A percentile compares a stretch with the other conserved stretches of the same genome.
phyloP scores from a whole-genome alignment of 2,797 vertebrate species.

The Megaceryle alcyon region DNA sequence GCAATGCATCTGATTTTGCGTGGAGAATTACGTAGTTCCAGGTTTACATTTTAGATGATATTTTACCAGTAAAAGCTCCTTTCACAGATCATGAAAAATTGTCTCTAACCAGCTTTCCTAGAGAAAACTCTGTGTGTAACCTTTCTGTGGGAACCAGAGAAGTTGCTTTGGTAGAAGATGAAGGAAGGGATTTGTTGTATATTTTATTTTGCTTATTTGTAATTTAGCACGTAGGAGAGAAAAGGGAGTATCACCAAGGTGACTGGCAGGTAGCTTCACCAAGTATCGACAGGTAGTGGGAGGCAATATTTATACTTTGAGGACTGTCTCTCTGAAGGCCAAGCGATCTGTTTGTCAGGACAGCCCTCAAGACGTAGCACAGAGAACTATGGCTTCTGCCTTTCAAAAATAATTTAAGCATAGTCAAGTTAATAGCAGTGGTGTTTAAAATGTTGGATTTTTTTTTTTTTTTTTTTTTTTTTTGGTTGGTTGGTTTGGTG shows the following conservation, averaged over 20 bases:
- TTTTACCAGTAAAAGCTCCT: neutral
- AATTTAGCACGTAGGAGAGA: neutral
- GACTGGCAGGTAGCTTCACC: neutral
- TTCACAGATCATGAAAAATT: neutral
- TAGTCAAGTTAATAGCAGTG: neutral
- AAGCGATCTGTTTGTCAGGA: neutral
- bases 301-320: neutral
- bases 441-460: neutral
- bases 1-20: neutral
- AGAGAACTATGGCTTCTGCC: neutral
- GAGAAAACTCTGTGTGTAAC: neutral
- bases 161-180: neutral
- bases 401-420: neutral
- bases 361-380: neutral
- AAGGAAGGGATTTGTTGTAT: neutral
- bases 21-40: neutral
- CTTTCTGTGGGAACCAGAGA: neutral
- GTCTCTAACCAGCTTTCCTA: neutral
- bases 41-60: neutral
- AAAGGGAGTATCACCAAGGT: neutral
- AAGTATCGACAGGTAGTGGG: neutral
- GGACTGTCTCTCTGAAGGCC: neutral
- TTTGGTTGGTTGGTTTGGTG: neutral
- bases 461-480: neutral
- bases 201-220: neutral